phyloP scores from a whole-genome alignment of 1,140 invertebrate species.

The Polypedilum pembai region DNA sequence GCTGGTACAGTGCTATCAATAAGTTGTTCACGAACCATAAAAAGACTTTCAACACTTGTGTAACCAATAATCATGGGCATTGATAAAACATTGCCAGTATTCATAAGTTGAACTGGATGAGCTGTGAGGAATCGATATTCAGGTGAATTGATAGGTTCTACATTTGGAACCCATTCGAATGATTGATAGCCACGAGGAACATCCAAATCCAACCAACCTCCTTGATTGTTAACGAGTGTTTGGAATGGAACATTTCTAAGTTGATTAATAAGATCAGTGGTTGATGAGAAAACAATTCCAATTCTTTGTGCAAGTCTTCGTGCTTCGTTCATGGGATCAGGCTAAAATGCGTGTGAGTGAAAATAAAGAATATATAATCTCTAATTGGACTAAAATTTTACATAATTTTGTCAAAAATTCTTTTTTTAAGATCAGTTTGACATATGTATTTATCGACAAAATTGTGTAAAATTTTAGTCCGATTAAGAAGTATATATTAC shows the following conservation, averaged over 20 bases:
- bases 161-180: conserved; percentile 24
- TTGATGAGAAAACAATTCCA: conserved; percentile 42
- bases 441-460: no score
- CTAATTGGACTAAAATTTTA: no score
- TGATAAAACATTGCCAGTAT: conserved; percentile 30
- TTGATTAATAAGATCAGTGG: conserved; percentile 38
- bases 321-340: conserved; percentile 42
- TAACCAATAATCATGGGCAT: conserved; percentile 33
- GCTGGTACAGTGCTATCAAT: not conserved
- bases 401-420: no score
- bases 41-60: conserved; percentile 26
- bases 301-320: conserved; percentile 38
- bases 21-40: conserved; percentile 8
- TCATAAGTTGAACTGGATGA: conserved; percentile 31
- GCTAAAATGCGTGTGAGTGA: no score
- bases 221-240: conserved; percentile 32
- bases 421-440: no score
- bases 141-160: not conserved
- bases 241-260: conserved; percentile 41
- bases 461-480: no score
- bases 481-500: no score
- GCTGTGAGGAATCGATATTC: conserved; percentile 30
- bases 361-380: no score
- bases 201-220: not conserved
- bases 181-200: not conserved